Base-by-base conservation (phyloP, 1,140 invertebrate species). In the Armadillidium nasatum region DNA sequence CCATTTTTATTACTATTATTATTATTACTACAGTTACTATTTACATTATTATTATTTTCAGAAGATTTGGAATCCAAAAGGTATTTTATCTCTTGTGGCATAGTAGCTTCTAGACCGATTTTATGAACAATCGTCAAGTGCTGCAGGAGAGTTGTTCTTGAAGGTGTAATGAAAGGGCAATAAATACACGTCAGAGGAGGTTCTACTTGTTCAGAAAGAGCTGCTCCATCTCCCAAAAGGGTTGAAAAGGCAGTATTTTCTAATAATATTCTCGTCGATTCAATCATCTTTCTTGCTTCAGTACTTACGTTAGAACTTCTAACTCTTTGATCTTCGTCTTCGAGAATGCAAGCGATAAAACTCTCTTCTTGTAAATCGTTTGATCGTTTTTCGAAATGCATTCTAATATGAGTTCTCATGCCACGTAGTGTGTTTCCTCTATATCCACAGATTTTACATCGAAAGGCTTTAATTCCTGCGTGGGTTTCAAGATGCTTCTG, bases 341-440 rank as follows among this genome's bases (percentile, higher is more conserved):
- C 92, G n/a, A 94, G 85, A 44, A 95, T 91, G 84, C 93, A 95
- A 0, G 91, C 89, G 82, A 97, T 96, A 84, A 92, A 96, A 83
- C 92, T 93, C 85, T 95, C 94, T 83, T 96, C 94, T 88, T 94
- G 88, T 46, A 87, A 79, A 83, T 94, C 93, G 70, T 89, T 89
- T 21, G 91, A 89, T 79, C 93, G 89, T 83, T 95, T 94, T 75
- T 95, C 93, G 83, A 96, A 94, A 83, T 97, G 96, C 88, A 97
- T 95, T 82, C 96, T 90, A 73, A 98, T 97, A 83, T 99, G 96
- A n/a, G 96, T 98, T 69, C 95, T 89, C 95, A 99, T 98, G 7
- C 96, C 96, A 44, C 96, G 87, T 13, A 97, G 86, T 0, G 96
- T 99, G 83, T 98, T 98, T 13, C 96, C 96, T 82, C 96, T 92